These are phyloP conservation scores for Arenaria interpres DNA, from an alignment of 2,113 vertebrate genomes.

Conservation along the genomic window DNA sequence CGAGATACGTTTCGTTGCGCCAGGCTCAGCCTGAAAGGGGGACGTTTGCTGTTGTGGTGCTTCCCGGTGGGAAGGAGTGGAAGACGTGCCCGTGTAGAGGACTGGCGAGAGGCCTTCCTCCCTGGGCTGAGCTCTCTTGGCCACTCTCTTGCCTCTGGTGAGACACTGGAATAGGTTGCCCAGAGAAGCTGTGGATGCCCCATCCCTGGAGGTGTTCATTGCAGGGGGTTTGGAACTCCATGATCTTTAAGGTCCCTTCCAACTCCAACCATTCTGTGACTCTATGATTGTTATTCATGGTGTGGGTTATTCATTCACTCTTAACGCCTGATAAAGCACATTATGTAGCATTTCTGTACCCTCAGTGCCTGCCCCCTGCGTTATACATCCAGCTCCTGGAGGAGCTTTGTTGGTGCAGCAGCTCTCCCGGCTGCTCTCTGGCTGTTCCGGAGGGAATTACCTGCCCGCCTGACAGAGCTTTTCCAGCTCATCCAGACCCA, in stretches of 20 bases:
- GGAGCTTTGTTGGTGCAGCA: not conserved
- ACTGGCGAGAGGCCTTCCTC: rapidly evolving
- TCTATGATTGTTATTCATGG: rapidly evolving
- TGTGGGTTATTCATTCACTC: not conserved
- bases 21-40: not conserved
- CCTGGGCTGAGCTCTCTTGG: not conserved
- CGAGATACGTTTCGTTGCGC: rapidly evolving
- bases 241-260: too few relatives aligned
- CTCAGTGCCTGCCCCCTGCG: rapidly evolving
- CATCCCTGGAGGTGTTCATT: too few relatives aligned
- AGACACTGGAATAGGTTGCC: too few relatives aligned
- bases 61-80: not conserved
- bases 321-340: rapidly evolving
- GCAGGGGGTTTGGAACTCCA: too few relatives aligned
- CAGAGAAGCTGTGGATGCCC: too few relatives aligned
- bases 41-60: rapidly evolving
- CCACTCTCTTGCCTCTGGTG: not conserved
- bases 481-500: rapidly evolving
- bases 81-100: rapidly evolving
- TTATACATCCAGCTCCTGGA: rapidly evolving
- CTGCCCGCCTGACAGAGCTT: rapidly evolving
- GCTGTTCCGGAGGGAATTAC: rapidly evolving
- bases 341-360: rapidly evolving
- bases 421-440: rapidly evolving
- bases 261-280: too few relatives aligned